phyloP scores from a whole-genome alignment of 1,140 invertebrate genomes.

The Pachyrhynchus sulphureomaculatus region DNA sequence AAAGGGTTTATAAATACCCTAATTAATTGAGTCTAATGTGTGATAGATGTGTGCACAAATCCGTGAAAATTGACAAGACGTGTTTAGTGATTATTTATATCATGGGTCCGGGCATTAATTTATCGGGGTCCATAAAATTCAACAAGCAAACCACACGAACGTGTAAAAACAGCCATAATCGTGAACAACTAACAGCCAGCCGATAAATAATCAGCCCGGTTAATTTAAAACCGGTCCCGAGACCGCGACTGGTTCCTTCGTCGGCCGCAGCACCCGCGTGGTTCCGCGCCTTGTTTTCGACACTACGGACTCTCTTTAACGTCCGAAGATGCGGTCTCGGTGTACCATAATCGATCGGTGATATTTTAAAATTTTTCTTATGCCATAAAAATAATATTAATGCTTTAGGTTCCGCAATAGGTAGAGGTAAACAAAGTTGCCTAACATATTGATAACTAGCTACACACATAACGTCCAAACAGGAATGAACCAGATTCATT shows the following conservation, averaged over 20 bases:
- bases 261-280: not conserved
- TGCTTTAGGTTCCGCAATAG: too few species aligned
- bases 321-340: constrained; percentile 7
- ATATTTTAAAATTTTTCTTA: not conserved
- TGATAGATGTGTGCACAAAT: constrained; percentile 14
- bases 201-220: constrained; percentile 49
- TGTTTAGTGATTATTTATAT: constrained; percentile 38
- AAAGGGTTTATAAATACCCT: not conserved
- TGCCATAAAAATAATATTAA: too few species aligned
- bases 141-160: constrained; percentile 50
- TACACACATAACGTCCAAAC: too few species aligned
- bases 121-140: constrained; percentile 47
- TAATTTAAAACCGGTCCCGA: constrained; percentile 41
- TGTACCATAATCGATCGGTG: constrained; percentile 7
- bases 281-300: constrained; percentile 30
- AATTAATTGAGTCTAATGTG: not conserved
- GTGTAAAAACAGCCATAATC: constrained; percentile 53
- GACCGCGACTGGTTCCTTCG: constrained; percentile 19
- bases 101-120: constrained; percentile 43
- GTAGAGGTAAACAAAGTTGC: too few species aligned
- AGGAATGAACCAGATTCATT: too few species aligned
- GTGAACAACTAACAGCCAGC: constrained; percentile 49
- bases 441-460: too few species aligned
- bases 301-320: constrained; percentile 6
- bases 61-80: constrained; percentile 26